These are phyloP conservation scores for Pavo muticus DNA, from an alignment of 2,113 vertebrate genomes.

Conservation along the genomic window DNA sequence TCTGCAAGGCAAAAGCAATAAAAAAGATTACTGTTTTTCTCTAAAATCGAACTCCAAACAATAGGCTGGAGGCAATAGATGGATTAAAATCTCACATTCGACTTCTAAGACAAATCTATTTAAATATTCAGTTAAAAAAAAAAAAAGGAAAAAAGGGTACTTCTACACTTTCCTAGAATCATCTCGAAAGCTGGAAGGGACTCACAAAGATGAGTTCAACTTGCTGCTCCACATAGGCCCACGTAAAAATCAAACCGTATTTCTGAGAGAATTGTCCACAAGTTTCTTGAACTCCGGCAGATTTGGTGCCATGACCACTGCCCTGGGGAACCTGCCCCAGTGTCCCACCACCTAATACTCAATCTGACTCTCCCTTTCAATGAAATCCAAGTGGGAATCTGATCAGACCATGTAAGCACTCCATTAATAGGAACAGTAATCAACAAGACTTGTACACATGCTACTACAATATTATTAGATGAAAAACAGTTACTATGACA, in stretches of 20 bases:
- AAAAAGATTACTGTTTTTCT: background rate
- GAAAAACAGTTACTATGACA: background rate
- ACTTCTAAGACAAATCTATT: background rate
- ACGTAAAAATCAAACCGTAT: background rate
- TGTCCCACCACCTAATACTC: background rate
- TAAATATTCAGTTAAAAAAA: background rate
- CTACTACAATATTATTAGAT: background rate
- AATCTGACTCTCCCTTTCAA: background rate
- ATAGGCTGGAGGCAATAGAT: background rate
- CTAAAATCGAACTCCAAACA: background rate
- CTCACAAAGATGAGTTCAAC: background rate
- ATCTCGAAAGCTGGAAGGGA: background rate
- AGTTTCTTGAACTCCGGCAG: background rate
- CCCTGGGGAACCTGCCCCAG: background rate
- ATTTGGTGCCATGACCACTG: background rate
- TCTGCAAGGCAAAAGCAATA: slow-evolving; percentile 69
- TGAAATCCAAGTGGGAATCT: background rate
- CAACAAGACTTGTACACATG: background rate
- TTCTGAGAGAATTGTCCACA: background rate
- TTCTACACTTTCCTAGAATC: background rate
- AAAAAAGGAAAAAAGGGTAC: background rate
- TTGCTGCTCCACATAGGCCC: background rate
- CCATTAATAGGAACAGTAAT: background rate
- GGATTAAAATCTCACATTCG: background rate
- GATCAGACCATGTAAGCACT: background rate